Evolutionary conservation across 2,797 vertebrate genomes (phyloP), one percentile per base, ranked within the genome.

Genomic region (Emys orbicularis): DNA sequence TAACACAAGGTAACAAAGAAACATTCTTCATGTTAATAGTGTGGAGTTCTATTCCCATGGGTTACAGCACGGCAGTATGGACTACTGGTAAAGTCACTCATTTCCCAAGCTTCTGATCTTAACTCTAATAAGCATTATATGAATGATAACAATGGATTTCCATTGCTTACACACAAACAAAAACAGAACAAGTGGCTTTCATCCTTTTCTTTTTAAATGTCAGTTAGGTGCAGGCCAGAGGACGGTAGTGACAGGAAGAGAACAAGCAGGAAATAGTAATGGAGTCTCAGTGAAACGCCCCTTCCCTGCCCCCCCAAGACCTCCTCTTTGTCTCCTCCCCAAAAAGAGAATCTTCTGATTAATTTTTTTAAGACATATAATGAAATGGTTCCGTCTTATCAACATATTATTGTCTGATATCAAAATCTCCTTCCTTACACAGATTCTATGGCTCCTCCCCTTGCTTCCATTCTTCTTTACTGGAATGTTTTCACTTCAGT

Each of bases 21-120:
- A 74, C 37, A 84, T 94, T 93, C 80, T 79, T 96, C 79, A 94
- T 92, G 94, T 92, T 92, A 96, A 95, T 82, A 49, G 79, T 19
- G 65, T 56, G 18, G 52, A 18, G 56, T 74, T 85, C 52, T 85
- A 52, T 10, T 74, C 16, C 37, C 41, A 44, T 8, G 8, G 10
- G 23, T 12, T 44, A 25, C 19, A 37, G n/a, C 31, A 34, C 2
- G 4, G 65, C 41, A 76, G 23, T 27, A 29, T 1, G 13, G 23
- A 76, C 47, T 76, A 76, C 25, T 74, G 72, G 41, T 74, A 74
- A 74, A 74, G 11, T 74, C 6, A 25, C 12, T 44, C 25, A 44
- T 94, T 97, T 97, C 92, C 77, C 89, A 94, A 88, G 77, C 77
- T 93, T 44, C 80, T 93, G 61, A 54, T 86, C 90, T 83, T 93